phyloP scores from a whole-genome alignment of 1,140 invertebrate genomes.

The Diachasmimorpha longicaudata region DNA sequence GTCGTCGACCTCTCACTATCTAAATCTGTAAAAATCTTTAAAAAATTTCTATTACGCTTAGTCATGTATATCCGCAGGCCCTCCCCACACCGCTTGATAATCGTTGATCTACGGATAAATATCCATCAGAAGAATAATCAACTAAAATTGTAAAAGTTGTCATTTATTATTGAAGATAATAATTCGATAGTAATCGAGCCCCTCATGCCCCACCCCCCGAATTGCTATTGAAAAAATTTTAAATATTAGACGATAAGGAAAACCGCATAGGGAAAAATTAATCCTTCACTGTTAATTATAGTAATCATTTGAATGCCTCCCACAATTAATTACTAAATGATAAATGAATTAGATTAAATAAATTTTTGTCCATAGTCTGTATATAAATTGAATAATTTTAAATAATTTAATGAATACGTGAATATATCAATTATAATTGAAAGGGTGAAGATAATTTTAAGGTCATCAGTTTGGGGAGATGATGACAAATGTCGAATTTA shows the following conservation, averaged over 20 bases:
- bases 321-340: background rate
- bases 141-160: constrained; percentile 27
- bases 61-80: background rate
- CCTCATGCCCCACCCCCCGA: background rate
- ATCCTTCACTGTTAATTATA: constrained; percentile 8
- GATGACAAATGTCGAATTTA: constrained; percentile 12
- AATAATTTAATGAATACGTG: background rate
- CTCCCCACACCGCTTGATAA: background rate
- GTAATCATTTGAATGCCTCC: constrained; percentile 8
- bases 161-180: constrained; percentile 25
- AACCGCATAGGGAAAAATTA: background rate
- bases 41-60: background rate
- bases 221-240: background rate
- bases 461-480: background rate
- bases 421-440: background rate
- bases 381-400: background rate
- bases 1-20: too few species aligned
- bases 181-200: constrained; percentile 21
- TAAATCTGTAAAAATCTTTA: background rate
- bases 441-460: background rate
- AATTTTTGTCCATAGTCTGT: constrained; percentile 8
- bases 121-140: constrained; percentile 2
- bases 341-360: background rate
- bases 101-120: background rate
- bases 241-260: constrained; percentile 4